A percentile compares a stretch with the other conserved stretches of the same genome.
Conservation (phyloP, 2,113 vertebrate species). For the Pimephales promelas region DNA sequence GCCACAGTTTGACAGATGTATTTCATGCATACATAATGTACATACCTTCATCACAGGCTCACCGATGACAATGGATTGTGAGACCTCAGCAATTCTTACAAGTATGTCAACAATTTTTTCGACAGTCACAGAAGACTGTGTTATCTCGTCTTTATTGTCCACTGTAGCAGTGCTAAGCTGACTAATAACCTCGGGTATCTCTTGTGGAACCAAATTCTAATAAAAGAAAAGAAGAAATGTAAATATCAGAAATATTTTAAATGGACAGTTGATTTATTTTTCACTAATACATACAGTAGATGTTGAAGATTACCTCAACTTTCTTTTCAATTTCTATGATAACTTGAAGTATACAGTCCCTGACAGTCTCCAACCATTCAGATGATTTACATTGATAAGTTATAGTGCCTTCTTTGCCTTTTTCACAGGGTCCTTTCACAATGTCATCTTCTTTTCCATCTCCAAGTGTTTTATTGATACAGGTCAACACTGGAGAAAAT, state of each 20-base stretch:
- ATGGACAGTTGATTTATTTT: background rate
- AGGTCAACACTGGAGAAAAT: background rate
- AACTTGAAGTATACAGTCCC: conserved; percentile 25
- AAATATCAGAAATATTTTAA: background rate
- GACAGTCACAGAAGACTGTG: conserved; percentile 61
- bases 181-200: conserved; percentile 23
- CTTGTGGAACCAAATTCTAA: conserved; percentile 38
- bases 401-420: background rate
- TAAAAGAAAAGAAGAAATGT: background rate
- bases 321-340: background rate
- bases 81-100: conserved; percentile 48
- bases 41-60: conserved; percentile 57
- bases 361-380: background rate
- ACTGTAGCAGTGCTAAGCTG: background rate
- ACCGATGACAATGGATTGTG: background rate
- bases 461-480: conserved; percentile 24
- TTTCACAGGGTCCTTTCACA: background rate
- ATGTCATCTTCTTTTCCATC: rapidly evolving
- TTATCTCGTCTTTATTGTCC: background rate
- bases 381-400: background rate
- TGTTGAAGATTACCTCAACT: conserved; percentile 22
- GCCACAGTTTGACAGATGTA: too few relatives aligned
- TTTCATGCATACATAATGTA: background rate
- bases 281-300: background rate
- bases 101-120: conserved; percentile 62